Percentiles rank a stretch among this genome's conserved stretches.
phyloP scores from a whole-genome alignment of 2,888 invertebrate genomes.

The Nezara viridula region DNA sequence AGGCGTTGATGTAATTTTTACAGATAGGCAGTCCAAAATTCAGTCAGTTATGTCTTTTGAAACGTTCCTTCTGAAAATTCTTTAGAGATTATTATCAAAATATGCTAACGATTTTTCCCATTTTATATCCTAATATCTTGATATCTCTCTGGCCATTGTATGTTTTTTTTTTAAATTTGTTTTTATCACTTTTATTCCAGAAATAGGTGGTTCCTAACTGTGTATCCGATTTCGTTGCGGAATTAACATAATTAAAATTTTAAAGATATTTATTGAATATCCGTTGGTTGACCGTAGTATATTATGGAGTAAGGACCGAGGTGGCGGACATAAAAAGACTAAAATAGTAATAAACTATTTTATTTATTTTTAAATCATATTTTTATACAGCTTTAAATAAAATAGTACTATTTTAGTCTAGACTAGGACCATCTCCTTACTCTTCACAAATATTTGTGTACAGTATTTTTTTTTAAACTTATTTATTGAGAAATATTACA shows the following conservation, averaged over 20 bases:
- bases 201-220: not conserved
- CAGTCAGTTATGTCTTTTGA: slow-evolving; percentile 2
- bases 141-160: not conserved
- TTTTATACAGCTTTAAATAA: no score
- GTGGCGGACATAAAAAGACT: no score
- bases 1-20: not conserved
- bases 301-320: no score
- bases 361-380: no score
- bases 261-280: no score
- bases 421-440: no score
- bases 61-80: slow-evolving; percentile 24
- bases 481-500: no score
- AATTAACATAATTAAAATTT: not conserved
- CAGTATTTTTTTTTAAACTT: no score
- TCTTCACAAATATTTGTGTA: no score
- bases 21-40: slow-evolving; percentile 14
- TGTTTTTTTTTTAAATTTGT: not conserved
- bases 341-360: no score
- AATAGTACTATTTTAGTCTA: no score
- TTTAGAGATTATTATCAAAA: not conserved
- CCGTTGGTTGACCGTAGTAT: no score
- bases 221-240: not conserved
- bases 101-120: not conserved
- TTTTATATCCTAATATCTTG: not conserved
- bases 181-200: not conserved